Evolutionary conservation across 2,888 invertebrate genomes (phyloP), one percentile per base, ranked within the genome.

Genomic region (Marronus borbonicus): DNA sequence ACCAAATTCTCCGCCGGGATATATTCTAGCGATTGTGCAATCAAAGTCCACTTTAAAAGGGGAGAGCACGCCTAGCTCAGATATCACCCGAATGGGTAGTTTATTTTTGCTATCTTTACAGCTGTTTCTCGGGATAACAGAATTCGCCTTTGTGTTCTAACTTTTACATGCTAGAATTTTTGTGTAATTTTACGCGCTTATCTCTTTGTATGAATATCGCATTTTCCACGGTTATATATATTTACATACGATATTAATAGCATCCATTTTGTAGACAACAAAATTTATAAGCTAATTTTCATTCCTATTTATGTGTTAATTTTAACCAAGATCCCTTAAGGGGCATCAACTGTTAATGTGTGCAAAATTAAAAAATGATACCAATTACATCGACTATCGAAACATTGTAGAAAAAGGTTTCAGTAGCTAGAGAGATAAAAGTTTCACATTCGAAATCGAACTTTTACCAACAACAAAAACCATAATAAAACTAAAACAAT

Each of bases 21-120:
- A 50, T 65, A 76, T 76, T 65, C 65, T 31, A 28, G 17, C 65
- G 76, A 76, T 76, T 76, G 66, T 55, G 17, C 52, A 66, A 72
- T 72, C 72, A 72, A 39, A 60, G 52, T 49, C 65, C 58, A 66
- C 66, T 66, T 52, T 76, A 52, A 55, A 52, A 55, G 55, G 52
- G 65, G n/a, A 44, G 36, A 74, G 12, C 65, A 50, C 65, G 66
- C 76, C 66, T 39, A 39, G 55, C 65, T 76, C 28, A 36, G 55
- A 76, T 76, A 66, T 66, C 39, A 65, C 76, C 65, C 65, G 52
- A 66, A 76, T 65, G 76, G 76, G 76, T 58, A 76, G 76, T 76
- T 76, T 76, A 66, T 65, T 76, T 76, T 64, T 55, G 65, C 65
- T 76, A 66, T 66, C 66, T 66, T 65, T 39, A 76, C 60, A 52